These are phyloP conservation scores for Cettia cetti DNA, from an alignment of 2,113 vertebrate genomes.

Conservation along the genomic window DNA sequence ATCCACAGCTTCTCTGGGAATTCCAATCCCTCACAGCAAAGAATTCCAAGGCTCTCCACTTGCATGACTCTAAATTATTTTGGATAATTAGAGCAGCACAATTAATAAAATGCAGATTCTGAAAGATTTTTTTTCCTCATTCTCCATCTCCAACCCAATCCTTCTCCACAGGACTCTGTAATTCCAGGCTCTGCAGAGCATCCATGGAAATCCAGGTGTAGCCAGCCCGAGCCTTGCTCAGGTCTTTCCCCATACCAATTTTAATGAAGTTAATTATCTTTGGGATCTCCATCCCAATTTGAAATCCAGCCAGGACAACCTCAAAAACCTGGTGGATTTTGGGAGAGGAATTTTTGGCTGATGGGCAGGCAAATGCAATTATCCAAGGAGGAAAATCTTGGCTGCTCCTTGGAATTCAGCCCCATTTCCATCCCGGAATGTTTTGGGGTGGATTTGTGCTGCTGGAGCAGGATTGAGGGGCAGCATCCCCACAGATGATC, in stretches of 20 bases:
- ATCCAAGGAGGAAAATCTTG: neutral
- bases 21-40: neutral
- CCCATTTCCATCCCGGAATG: neutral
- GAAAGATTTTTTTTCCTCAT: neutral
- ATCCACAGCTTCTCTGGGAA: neutral
- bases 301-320: neutral
- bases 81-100: neutral
- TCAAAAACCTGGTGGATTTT: neutral
- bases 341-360: neutral
- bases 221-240: neutral
- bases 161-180: neutral
- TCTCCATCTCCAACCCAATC: neutral
- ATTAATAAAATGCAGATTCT: neutral
- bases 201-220: neutral
- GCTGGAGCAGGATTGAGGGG: neutral
- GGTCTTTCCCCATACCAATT: fast-evolving
- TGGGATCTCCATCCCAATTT: neutral
- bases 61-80: fast-evolving
- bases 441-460: neutral
- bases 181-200: neutral
- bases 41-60: neutral
- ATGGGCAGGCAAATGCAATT: neutral
- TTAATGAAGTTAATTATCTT: neutral
- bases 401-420: neutral
- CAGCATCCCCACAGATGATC: too few species aligned